Evolutionary conservation across 2,888 invertebrate genomes (phyloP).

Genomic region (Cataglyphis albicans): DNA sequence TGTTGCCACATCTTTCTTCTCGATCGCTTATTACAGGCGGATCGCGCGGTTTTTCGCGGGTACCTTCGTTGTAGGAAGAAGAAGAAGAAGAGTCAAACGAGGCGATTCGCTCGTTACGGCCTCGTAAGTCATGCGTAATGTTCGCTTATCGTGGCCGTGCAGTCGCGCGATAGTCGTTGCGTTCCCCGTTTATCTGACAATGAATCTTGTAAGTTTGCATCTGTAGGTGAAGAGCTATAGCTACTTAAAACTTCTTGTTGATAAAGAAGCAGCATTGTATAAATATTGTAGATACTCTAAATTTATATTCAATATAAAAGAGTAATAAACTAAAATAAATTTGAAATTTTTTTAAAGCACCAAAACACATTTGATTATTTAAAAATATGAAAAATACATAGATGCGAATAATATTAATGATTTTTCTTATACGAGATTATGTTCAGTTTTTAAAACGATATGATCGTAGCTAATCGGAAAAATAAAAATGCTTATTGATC

Average conservation of each 20-base stretch:
- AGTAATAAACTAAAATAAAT: neutral
- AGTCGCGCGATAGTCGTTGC: neutral
- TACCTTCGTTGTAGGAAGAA: constrained; percentile 71
- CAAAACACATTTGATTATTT: neutral
- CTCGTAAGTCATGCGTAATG: constrained; percentile 58
- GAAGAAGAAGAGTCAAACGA: constrained; percentile 60
- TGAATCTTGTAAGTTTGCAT: neutral
- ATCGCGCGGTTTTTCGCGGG: constrained; percentile 58
- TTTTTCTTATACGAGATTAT: neutral
- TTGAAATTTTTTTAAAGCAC: neutral
- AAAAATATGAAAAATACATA: neutral
- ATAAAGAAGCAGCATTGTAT: constrained; percentile 2
- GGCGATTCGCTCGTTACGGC: constrained; percentile 58
- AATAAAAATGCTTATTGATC: constrained; percentile 55
- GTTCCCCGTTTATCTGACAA: constrained; percentile 21
- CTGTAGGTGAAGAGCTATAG: neutral
- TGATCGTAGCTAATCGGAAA: constrained; percentile 1
- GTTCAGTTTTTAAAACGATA: neutral
- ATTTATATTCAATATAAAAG: neutral
- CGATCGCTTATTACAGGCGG: constrained; percentile 66
- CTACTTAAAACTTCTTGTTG: neutral
- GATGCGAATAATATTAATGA: neutral
- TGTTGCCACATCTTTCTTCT: constrained; percentile 58
- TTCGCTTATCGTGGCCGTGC: constrained; percentile 38
- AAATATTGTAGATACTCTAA: neutral